Conservation (phyloP, 1,140 invertebrate species). For the Ephestia elutella region DNA sequence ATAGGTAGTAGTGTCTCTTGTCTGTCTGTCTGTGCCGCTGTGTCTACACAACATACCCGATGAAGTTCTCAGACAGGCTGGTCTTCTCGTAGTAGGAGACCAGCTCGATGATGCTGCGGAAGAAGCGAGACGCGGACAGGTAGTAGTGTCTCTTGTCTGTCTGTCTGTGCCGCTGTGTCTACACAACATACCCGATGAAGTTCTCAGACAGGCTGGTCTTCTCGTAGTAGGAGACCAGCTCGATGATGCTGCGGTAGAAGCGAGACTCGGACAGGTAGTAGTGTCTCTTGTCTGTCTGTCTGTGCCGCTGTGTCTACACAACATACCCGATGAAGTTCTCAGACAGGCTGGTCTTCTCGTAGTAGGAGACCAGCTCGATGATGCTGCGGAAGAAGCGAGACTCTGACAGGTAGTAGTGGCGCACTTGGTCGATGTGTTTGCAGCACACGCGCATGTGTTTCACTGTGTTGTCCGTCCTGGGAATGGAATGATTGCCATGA, state of each 20-base stretch:
- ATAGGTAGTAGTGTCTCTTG: too few species aligned
- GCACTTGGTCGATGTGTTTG: constrained; percentile 67
- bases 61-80: constrained; percentile 93
- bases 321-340: constrained; percentile 92
- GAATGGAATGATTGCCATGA: not conserved
- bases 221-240: constrained; percentile 93
- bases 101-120: too few species aligned
- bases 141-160: too few species aligned
- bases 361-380: constrained; percentile 91
- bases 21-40: too few species aligned
- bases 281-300: too few species aligned
- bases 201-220: constrained; percentile 91
- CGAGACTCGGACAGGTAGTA: constrained; percentile 92
- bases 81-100: too few species aligned
- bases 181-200: constrained; percentile 86
- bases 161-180: too few species aligned
- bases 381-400: constrained; percentile 93
- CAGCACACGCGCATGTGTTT: constrained; percentile 93
- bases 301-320: too few species aligned
- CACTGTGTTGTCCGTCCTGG: constrained; percentile 85
- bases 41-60: constrained; percentile 81
- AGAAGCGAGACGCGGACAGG: too few species aligned
- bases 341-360: constrained; percentile 89
- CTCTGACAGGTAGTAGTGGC: constrained; percentile 88
- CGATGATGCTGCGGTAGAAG: constrained; percentile 91